These are phyloP conservation scores for Hylomyscus alleni DNA, from an alignment of 2,797 vertebrate genomes.

Conservation along the genomic window DNA sequence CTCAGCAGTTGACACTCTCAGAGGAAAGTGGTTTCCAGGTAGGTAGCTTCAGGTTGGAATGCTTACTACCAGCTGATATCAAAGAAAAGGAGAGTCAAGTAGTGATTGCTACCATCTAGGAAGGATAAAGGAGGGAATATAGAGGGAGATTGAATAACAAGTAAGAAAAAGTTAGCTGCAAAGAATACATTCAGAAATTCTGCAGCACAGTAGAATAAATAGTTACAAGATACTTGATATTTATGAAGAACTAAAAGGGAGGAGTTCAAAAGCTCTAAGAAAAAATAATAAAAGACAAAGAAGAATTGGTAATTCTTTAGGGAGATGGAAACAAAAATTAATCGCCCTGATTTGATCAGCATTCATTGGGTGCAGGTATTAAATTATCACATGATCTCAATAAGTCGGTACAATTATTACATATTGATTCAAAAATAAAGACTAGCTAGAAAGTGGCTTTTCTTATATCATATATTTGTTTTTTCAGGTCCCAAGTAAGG, in stretches of 20 bases:
- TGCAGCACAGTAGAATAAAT: background rate
- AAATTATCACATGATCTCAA: background rate
- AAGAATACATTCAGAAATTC: background rate
- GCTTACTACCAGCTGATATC: background rate
- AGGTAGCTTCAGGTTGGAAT: background rate
- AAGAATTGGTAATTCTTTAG: background rate
- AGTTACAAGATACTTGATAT: background rate
- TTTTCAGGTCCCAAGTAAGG: background rate
- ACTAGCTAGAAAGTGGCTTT: slow-evolving; percentile 13
- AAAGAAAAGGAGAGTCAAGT: background rate
- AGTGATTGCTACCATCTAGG: background rate
- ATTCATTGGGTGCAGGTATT: background rate
- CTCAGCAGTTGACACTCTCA: background rate
- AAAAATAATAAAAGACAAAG: background rate
- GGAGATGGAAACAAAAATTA: background rate
- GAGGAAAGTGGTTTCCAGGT: background rate
- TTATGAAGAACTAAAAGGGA: background rate
- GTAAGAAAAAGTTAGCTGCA: background rate
- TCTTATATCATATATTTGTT: slow-evolving; percentile 9
- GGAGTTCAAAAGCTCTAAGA: background rate
- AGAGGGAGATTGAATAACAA: background rate
- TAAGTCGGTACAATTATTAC: background rate
- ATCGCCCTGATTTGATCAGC: background rate
- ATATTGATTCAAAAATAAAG: background rate
- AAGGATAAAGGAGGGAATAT: background rate